Base-by-base conservation (phyloP, 23 tunicate genomes). In the Trididemnum clinides region DNA sequence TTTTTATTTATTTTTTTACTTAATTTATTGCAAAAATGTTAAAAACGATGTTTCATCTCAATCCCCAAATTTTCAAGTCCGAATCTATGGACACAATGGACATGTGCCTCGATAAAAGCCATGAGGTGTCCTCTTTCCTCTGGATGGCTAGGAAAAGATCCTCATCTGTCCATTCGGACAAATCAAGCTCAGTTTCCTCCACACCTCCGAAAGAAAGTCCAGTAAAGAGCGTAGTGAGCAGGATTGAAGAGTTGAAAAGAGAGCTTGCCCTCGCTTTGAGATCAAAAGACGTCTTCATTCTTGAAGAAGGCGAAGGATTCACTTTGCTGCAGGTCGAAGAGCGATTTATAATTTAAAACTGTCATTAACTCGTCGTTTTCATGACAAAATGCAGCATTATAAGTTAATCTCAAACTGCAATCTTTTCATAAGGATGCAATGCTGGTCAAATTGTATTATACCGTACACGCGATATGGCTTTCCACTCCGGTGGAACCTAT, bases 251-350 rank as follows among this genome's bases (percentile, higher is more conserved):
- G 59, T 71, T 90, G 44, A 85, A 80, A 39, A 80, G 59, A 35
- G 95, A 90, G 57, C 34, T 90, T 2, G 95, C 85, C 39, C 25
- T 70, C 20, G 82, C 89, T 37, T 71, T 90, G 51, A 51, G 95
- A 50, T 54, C 79, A n/a, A 73, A 83, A 25, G 95, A 90, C 36
- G 89, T 90, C 39, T 90, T 59, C 78, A 85, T 90, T 7, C 34
- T 90, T 50, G 89, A 84, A 44, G 77, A 72, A 50, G 84, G 71
- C 33, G 39, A 69, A 2, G 74, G 88, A 34, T 90, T 79, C 39
- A 6, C 33, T 1, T 33, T 90, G 2, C 38, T 90, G 33, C 95
- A 90, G 89, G 95, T 90, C 21, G 33, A 10, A 59, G n/a, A n/a
- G n/a, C n/a, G n/a, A n/a, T n/a, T n/a, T n/a, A n/a, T n/a, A n/a